Percentiles rank a stretch among this genome's conserved stretches.
phyloP scores from a whole-genome alignment of 1,140 invertebrate species.

The Leptinotarsa defecta region DNA sequence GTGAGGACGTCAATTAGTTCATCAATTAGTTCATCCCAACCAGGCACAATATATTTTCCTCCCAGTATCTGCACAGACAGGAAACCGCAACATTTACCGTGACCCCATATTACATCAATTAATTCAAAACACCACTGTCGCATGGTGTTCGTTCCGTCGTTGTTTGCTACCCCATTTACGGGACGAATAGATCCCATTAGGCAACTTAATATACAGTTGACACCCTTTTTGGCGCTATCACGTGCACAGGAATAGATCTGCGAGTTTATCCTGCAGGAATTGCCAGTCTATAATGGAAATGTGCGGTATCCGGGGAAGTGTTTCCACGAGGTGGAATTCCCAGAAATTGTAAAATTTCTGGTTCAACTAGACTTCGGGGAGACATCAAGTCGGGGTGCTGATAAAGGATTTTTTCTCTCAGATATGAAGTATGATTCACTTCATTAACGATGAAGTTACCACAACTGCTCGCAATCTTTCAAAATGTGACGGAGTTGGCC shows the following conservation, averaged over 20 bases:
- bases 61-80: neutral
- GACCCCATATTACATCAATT: neutral
- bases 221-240: conserved; percentile 11
- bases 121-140: conserved; percentile 8
- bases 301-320: neutral
- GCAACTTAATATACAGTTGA: conserved; percentile 14
- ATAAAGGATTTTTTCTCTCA: too few relatives aligned
- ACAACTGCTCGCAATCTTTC: too few relatives aligned
- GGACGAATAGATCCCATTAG: conserved; percentile 18
- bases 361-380: too few relatives aligned
- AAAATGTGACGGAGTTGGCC: too few relatives aligned
- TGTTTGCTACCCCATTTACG: conserved; percentile 11
- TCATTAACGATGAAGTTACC: too few relatives aligned
- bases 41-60: too few relatives aligned
- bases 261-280: conserved; percentile 10
- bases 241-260: conserved; percentile 13
- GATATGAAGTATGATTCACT: too few relatives aligned
- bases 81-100: neutral
- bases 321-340: neutral
- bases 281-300: neutral
- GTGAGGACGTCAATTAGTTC: too few relatives aligned
- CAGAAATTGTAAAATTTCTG: neutral
- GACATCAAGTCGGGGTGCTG: too few relatives aligned
- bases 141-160: neutral
- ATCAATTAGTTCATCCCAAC: too few relatives aligned